Evolutionary conservation across 2,113 vertebrate genomes (phyloP).

Genomic region (Takifugu bimaculatus): DNA sequence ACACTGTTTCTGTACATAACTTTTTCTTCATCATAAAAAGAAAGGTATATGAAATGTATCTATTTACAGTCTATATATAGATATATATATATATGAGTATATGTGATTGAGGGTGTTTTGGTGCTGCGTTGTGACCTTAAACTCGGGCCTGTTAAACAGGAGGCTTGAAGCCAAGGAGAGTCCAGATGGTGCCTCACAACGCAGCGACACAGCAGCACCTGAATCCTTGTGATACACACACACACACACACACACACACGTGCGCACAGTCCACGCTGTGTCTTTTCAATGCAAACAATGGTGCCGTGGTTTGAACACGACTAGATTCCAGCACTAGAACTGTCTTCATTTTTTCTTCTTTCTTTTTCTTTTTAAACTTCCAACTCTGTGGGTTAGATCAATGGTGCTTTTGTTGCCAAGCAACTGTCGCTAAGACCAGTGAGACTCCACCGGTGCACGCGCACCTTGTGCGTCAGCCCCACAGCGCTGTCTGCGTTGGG

Average conservation of each 20-base stretch:
- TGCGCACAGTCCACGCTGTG: neutral
- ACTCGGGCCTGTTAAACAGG: slow-evolving; percentile 49
- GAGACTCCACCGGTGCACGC: slow-evolving; percentile 45
- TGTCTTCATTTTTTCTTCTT: slow-evolving; percentile 27
- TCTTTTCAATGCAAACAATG: slow-evolving; percentile 12
- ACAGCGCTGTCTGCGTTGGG: slow-evolving; percentile 9
- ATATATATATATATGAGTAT: slow-evolving; percentile 29
- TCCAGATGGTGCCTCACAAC: slow-evolving; percentile 20
- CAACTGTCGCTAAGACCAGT: slow-evolving; percentile 12
- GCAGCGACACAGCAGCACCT: slow-evolving; percentile 20
- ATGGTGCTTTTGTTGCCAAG: slow-evolving; percentile 60
- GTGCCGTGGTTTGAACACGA: slow-evolving; percentile 32
- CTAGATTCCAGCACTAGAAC: slow-evolving; percentile 33
- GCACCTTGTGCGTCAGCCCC: slow-evolving; percentile 28
- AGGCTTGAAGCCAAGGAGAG: slow-evolving; percentile 50
- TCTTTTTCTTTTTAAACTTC: slow-evolving; percentile 4
- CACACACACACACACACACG: slow-evolving; percentile 2
- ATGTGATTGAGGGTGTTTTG: slow-evolving; percentile 41
- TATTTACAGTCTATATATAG: slow-evolving; percentile 43
- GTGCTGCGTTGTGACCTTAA: slow-evolving; percentile 51
- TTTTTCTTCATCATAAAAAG: slow-evolving; percentile 38
- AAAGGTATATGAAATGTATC: slow-evolving; percentile 61
- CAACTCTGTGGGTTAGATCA: slow-evolving; percentile 35
- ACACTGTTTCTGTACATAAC: slow-evolving; percentile 65
- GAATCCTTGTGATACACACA: slow-evolving; percentile 15